Base-by-base conservation (phyloP, 30 jellyfish, hydroid and myxozoan genomes). In the Aurelia aurita region DNA sequence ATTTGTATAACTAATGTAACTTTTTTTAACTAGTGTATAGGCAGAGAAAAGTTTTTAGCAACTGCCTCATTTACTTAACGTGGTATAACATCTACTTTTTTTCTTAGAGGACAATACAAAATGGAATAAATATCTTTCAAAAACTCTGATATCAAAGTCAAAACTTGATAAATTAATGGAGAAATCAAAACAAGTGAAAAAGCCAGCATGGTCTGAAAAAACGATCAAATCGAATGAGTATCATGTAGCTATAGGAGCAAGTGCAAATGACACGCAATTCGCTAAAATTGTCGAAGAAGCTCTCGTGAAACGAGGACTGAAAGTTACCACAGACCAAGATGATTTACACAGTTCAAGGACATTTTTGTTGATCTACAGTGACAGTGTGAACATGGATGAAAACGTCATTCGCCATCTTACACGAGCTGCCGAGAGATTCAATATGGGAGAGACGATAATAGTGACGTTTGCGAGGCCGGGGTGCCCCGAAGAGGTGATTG, bases 351-450 rank as follows among this genome's bases (percentile, higher is more conserved):
- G 69, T 53, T 63, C 91, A 11, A 20, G 91, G 39, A 69, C 84
- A 2, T 80, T 80, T 47, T 16, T 80, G 70, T 64, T 80, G 10
- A 49, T 80, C 47, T 80, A 80, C 60, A 80, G 91, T 23, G 91
- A 80, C 49, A 69, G 77, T 25, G 91, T 69, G 16, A 80, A 80
- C 46, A 67, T 67, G 84, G 91, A 80, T 55, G 91, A 80, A 32
- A 80, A 80, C 32, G 60, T 80, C 65, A 72, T 83, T 18, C 86
- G 93, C 2, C 93, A 83, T 26, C 93, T 70, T 19, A 83, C 93
- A 14, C 64, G 87, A 43, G 93, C 93, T 14, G 91, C 91, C 2
- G 91, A 80, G 69, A 65, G 91, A 16, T 80, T 61, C 49, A 80
- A 80, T 34, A 80, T 80, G 91, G 83, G 84, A 3, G 91, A 80